These are phyloP conservation scores for Micrastur ruficollis DNA, from an alignment of 2,797 vertebrate genomes.

Conservation along the genomic window DNA sequence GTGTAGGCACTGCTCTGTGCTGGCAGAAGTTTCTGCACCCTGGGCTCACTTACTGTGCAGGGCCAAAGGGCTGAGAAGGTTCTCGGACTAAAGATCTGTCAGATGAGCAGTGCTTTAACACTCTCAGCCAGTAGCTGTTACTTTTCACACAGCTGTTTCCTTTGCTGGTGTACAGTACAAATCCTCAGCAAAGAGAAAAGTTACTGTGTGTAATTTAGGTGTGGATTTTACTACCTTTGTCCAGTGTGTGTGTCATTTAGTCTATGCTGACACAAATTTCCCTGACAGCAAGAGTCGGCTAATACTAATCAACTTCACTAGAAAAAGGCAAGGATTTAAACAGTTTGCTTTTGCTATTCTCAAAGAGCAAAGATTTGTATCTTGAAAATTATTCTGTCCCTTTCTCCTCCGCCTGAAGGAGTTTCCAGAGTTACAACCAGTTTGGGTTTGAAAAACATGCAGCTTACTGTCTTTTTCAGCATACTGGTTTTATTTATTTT, in stretches of 20 bases:
- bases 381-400: not conserved
- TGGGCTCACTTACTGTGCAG: not conserved
- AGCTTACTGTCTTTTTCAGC: not conserved
- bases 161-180: not conserved
- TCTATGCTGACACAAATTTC: not conserved
- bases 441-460: not conserved
- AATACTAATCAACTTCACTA: not conserved
- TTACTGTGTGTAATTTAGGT: not conserved
- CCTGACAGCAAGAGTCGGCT: not conserved
- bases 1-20: not conserved
- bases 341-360: not conserved
- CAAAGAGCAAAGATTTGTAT: not conserved
- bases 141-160: not conserved
- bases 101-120: not conserved
- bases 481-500: not conserved
- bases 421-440: not conserved
- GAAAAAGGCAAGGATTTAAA: not conserved
- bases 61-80: not conserved
- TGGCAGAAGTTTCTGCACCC: not conserved
- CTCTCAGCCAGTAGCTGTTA: rapidly evolving
- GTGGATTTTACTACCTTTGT: not conserved
- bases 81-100: not conserved
- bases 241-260: rapidly evolving
- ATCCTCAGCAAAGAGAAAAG: not conserved
- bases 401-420: not conserved